Evolutionary conservation across 2,888 invertebrate genomes (phyloP).

Genomic region (Acrobasis suavella): DNA sequence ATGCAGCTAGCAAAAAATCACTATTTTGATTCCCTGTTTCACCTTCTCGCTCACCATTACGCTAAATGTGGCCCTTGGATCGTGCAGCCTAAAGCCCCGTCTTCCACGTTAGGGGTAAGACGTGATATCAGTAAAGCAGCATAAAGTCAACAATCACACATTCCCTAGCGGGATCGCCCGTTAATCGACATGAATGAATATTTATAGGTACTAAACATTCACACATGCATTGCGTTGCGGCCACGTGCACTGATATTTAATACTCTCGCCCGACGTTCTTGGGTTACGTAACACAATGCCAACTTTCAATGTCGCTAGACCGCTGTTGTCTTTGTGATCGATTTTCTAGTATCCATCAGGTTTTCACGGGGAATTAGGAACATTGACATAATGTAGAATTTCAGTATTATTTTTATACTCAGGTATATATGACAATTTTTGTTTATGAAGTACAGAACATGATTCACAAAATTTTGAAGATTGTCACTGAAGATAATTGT

Average conservation of each 20-base stretch:
- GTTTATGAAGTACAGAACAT: too few species aligned
- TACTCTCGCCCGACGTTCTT: slow-evolving; percentile 65
- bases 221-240: slow-evolving; percentile 34
- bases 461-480: too few species aligned
- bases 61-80: too few species aligned
- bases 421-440: too few species aligned
- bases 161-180: background rate
- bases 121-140: too few species aligned
- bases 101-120: too few species aligned
- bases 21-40: too few species aligned
- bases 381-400: background rate
- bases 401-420: too few species aligned
- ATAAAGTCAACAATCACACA: slow-evolving; percentile 8
- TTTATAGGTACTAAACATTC: slow-evolving; percentile 15
- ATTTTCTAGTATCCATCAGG: slow-evolving; percentile 14
- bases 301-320: slow-evolving; percentile 74
- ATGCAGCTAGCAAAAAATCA: too few species aligned
- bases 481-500: too few species aligned
- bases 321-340: slow-evolving; percentile 29
- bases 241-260: slow-evolving; percentile 75
- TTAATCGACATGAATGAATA: slow-evolving; percentile 21
- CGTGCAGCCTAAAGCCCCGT: too few species aligned
- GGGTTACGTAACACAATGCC: slow-evolving; percentile 76
- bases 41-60: too few species aligned
- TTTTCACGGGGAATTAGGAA: background rate